Evolutionary conservation across 2,113 vertebrate genomes (phyloP).

Genomic region (Channa argus): DNA sequence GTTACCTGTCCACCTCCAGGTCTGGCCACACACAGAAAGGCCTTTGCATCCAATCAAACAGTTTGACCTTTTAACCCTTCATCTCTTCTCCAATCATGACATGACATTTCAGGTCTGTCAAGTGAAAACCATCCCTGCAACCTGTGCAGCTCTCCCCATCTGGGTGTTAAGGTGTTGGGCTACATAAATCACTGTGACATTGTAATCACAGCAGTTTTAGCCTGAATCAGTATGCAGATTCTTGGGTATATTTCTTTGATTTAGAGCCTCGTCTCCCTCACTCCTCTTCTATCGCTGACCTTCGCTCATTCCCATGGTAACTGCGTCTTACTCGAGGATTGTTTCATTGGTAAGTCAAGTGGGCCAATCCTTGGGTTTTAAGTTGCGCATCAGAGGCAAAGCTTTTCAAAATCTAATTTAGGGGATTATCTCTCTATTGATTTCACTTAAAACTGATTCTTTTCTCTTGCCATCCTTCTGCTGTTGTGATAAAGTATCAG

Average conservation of each 20-base stretch:
- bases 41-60: constrained; percentile 65
- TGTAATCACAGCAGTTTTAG: constrained; percentile 62
- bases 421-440: constrained; percentile 85
- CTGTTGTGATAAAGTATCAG: constrained; percentile 55
- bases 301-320: constrained; percentile 78
- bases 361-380: constrained; percentile 74
- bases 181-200: constrained; percentile 67
- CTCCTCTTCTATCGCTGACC: constrained; percentile 69
- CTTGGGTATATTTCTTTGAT: constrained; percentile 53
- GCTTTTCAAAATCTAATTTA: constrained; percentile 84
- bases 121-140: constrained; percentile 39
- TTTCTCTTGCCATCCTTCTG: constrained; percentile 66
- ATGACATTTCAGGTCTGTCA: constrained; percentile 71
- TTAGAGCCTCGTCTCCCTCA: constrained; percentile 34
- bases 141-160: constrained; percentile 3
- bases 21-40: constrained; percentile 37
- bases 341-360: constrained; percentile 76
- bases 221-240: constrained; percentile 63
- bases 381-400: constrained; percentile 67
- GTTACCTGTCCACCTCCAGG: constrained; percentile 48
- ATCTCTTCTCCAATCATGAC: constrained; percentile 56
- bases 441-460: constrained; percentile 81
- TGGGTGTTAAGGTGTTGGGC: constrained; percentile 17
- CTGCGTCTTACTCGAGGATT: constrained; percentile 65
- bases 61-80: constrained; percentile 72